A percentile compares a stretch with the other conserved stretches of the same genome.
phyloP scores from a whole-genome alignment of 2,797 vertebrate genomes.

The Leptodactylus fallax region DNA sequence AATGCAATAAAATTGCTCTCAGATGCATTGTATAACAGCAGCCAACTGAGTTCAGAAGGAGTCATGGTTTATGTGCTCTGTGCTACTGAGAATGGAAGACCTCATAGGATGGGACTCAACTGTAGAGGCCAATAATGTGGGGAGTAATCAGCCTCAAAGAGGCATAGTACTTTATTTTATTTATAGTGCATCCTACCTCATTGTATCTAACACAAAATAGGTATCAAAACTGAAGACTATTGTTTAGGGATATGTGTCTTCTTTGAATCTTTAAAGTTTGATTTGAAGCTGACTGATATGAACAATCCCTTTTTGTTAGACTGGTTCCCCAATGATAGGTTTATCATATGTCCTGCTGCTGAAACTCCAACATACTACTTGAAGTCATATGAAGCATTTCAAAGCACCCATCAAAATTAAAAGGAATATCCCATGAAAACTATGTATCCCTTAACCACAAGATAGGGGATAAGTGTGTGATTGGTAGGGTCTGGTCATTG shows the following conservation, averaged over 20 bases:
- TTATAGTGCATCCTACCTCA: not conserved
- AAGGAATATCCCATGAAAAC: no score
- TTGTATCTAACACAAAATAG: not conserved
- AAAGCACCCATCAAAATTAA: no score
- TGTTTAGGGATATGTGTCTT: not conserved
- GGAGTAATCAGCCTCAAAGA: not conserved
- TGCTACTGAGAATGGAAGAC: not conserved
- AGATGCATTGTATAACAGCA: constrained; percentile 20
- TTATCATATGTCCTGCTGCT: no score
- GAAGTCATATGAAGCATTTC: no score
- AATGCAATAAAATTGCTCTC: constrained; percentile 50
- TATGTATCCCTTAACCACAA: no score
- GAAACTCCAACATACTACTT: no score
- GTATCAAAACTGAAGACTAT: not conserved
- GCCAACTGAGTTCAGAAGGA: constrained; percentile 13
- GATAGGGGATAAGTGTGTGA: no score
- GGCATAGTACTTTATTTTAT: not conserved
- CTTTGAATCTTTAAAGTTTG: not conserved
- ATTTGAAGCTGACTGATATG: no score
- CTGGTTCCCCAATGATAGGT: no score
- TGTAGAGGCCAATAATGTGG: not conserved
- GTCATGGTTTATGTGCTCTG: constrained; percentile 25
- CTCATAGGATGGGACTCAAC: not conserved
- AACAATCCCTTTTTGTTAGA: no score
- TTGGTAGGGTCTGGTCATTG: no score